phyloP scores from a whole-genome alignment of 2,113 vertebrate genomes.

The Mastomys natalensis region DNA sequence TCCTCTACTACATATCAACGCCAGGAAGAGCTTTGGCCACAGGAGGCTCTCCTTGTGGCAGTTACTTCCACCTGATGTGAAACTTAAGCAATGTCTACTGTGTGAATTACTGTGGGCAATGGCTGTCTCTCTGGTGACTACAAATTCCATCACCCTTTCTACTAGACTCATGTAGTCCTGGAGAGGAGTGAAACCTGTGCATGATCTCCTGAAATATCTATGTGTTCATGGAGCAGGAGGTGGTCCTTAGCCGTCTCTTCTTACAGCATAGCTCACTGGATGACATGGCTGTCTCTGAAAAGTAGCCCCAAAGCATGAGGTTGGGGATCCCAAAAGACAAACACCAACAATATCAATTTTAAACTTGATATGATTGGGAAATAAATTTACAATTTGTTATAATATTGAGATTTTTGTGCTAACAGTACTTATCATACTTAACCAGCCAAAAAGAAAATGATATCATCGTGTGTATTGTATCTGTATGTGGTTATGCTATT shows the following conservation, averaged over 20 bases:
- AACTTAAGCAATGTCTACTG: background rate
- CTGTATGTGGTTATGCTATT: background rate
- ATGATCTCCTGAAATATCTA: background rate
- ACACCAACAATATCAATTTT: background rate
- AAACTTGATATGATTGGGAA: background rate
- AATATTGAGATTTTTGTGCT: background rate
- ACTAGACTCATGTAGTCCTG: rapidly evolving
- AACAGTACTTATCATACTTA: background rate
- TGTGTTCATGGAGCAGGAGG: too few species aligned
- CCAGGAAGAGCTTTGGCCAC: background rate
- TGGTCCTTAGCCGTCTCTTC: background rate
- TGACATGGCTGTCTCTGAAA: background rate
- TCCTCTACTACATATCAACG: background rate
- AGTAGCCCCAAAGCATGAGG: background rate
- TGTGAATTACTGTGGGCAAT: background rate
- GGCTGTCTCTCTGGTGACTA: background rate
- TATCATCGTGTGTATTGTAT: background rate
- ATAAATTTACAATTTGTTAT: background rate
- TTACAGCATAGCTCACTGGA: background rate
- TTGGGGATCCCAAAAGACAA: background rate
- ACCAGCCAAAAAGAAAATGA: background rate
- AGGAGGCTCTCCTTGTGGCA: background rate
- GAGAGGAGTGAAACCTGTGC: background rate
- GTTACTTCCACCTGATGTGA: background rate
- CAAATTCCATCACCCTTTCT: background rate